phyloP scores from a whole-genome alignment of 2,888 invertebrate genomes.

The Macrophya annulata region DNA sequence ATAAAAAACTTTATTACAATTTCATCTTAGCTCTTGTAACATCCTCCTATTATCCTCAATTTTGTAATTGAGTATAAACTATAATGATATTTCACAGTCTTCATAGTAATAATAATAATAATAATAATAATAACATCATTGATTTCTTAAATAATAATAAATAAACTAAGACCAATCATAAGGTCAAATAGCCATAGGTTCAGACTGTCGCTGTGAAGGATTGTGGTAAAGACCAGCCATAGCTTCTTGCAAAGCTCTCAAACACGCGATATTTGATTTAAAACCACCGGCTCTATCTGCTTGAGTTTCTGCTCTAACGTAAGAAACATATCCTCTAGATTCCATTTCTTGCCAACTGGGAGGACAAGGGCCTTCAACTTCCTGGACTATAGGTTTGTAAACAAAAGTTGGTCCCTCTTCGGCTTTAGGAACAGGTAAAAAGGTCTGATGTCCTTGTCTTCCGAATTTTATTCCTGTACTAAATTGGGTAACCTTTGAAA shows the following conservation, averaged over 20 bases:
- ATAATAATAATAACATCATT: background rate
- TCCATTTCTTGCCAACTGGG: constrained; percentile 86
- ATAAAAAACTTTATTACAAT: constrained; percentile 25
- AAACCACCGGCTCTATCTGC: constrained; percentile 94
- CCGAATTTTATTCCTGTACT: constrained; percentile 94
- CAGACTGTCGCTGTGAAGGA: constrained; percentile 69
- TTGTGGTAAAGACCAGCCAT: constrained; percentile 87
- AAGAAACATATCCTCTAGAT: constrained; percentile 86
- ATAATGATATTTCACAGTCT: constrained; percentile 1
- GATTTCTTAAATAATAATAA: constrained; percentile 12
- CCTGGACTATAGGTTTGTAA: constrained; percentile 82
- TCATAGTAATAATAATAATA: background rate
- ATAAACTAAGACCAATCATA: constrained; percentile 57
- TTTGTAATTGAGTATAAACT: background rate
- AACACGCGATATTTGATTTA: constrained; percentile 90
- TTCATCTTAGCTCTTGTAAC: background rate
- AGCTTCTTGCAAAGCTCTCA: constrained; percentile 94
- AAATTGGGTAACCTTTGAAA: constrained; percentile 86
- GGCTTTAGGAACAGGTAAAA: constrained; percentile 86
- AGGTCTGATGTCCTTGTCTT: constrained; percentile 83
- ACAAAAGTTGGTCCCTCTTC: constrained; percentile 90
- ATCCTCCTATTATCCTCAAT: background rate
- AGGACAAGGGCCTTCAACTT: constrained; percentile 86
- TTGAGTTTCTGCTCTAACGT: constrained; percentile 88
- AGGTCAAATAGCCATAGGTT: constrained; percentile 66